Base-by-base conservation (phyloP, 2,888 invertebrate genomes). In the Ferdinandea cuprea region DNA sequence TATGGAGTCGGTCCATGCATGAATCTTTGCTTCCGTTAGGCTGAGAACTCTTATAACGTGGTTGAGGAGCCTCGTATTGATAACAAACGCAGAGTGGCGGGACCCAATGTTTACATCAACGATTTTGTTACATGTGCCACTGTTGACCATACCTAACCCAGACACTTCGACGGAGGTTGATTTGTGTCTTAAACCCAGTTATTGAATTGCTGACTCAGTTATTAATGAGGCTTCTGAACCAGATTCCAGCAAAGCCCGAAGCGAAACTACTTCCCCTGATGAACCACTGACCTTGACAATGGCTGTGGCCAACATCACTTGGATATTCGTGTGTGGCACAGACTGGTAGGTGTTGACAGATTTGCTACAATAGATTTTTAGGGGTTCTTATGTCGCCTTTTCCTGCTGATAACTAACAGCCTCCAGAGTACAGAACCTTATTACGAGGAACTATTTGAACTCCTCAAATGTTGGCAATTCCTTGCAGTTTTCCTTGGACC, bases 81-180 rank as follows among this genome's bases (percentile, higher is more conserved):
- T 1, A 9, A 6, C 25, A 17, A 37, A 65, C 15, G 30, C 8
- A 7, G 35, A 46, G n/a, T 63, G 32, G 1, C 28, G 37, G 6
- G 42, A 66, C 1, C 11, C 28, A 4, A 65, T 30, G 1, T 21
- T 25, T 9, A 40, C 21, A 3, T 65, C 50, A 21, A 65, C 63
- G 17, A 48, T 21, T n/a, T 42, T 68, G 1, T 52, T 40, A 7
- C 56, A 68, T 3, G 15, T 44, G 68, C 30, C 40, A 32, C 50
- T 56, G 46, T n/a, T 56, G 44, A 54, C 44, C 42, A 68, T 21
- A 19, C 68, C 54, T 30, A 68, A 32, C 44, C 54, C 42, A 4
- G 32, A 68, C 8, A 44, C 68, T 19, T 54, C 54, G 44, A 54
- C 56, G n/a, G 1, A 9, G 8, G 30, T 42, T 19, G 28, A 25